Conservation (phyloP, 2,888 invertebrate genomes). For the Stenchaetothrips biformis region DNA sequence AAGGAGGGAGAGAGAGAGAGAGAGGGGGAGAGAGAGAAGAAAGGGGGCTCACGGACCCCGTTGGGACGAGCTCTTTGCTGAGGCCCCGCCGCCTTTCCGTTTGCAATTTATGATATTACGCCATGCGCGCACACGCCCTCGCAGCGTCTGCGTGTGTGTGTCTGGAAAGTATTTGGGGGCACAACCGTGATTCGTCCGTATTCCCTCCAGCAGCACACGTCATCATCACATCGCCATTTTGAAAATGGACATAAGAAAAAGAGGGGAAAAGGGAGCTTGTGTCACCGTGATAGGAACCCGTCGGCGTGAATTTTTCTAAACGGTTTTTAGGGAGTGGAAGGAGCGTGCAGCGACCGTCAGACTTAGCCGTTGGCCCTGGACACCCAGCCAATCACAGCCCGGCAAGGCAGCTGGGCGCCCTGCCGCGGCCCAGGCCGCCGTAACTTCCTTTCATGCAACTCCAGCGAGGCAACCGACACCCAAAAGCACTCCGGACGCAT, state of each 20-base stretch:
- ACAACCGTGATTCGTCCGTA: neutral
- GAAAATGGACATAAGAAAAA: neutral
- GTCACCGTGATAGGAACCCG: too few relatives aligned
- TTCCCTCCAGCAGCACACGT: neutral
- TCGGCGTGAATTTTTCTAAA: too few relatives aligned
- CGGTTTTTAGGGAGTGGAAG: too few relatives aligned
- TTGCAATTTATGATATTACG: conserved; percentile 25
- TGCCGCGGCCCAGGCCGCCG: neutral
- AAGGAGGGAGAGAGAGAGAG: neutral
- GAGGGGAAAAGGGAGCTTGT: neutral
- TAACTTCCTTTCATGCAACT: conserved; percentile 23
- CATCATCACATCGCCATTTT: neutral
- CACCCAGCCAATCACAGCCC: neutral
- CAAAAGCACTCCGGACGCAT: conserved; percentile 18
- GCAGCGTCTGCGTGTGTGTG: neutral
- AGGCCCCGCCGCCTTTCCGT: neutral
- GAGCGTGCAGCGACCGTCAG: too few relatives aligned
- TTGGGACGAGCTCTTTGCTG: neutral
- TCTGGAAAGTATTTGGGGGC: neutral
- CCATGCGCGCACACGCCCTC: neutral
- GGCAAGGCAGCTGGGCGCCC: neutral
- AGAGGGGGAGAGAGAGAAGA: neutral
- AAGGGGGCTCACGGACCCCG: neutral
- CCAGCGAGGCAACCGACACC: conserved; percentile 19
- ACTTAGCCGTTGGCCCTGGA: too few relatives aligned